Conservation (phyloP, 2,113 vertebrate species). For the Zapornia atra region DNA sequence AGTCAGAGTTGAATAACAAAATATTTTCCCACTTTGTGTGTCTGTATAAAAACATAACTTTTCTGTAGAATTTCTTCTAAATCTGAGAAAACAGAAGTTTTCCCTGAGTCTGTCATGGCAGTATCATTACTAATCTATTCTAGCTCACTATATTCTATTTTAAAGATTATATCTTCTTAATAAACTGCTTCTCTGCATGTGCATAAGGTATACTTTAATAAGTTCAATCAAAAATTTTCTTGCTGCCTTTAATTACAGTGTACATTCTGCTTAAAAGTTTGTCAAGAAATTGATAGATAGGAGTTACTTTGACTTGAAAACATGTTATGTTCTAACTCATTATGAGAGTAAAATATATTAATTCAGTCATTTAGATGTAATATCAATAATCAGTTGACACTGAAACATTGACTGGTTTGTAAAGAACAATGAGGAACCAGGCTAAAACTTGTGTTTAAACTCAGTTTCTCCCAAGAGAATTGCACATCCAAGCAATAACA, state of each 20-base stretch:
- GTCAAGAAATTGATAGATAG: neutral
- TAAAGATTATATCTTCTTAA: neutral
- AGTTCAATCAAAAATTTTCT: neutral
- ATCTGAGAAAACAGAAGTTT: neutral
- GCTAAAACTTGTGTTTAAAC: neutral
- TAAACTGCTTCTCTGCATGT: neutral
- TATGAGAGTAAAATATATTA: neutral
- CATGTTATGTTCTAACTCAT: neutral
- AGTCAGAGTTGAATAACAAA: constrained; percentile 27
- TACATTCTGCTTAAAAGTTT: neutral
- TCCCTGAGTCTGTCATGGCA: neutral
- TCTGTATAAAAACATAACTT: neutral
- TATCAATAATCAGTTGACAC: neutral
- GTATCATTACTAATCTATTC: neutral
- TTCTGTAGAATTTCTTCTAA: neutral
- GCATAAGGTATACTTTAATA: neutral
- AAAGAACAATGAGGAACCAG: neutral
- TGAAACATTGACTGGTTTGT: neutral
- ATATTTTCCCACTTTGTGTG: neutral
- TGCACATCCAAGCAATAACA: neutral
- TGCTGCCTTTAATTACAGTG: neutral
- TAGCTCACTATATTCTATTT: neutral
- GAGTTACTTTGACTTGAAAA: neutral
- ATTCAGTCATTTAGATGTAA: neutral
- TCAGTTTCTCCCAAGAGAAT: neutral